Conservation (phyloP, 1,140 invertebrate genomes). For the Trissolcus basalis region DNA sequence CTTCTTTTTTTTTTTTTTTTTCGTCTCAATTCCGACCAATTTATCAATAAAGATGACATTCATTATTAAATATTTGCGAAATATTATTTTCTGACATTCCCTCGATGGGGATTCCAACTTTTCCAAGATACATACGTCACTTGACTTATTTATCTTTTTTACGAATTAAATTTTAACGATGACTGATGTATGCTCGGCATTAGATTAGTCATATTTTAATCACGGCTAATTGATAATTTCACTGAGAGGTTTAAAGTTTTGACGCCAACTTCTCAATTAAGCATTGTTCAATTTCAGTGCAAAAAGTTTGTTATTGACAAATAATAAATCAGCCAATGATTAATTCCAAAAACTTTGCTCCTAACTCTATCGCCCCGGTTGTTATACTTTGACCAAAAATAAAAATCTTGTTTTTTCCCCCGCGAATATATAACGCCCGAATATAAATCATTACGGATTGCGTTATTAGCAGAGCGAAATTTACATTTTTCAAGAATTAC, state of each 20-base stretch:
- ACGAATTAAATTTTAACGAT: constrained; percentile 28
- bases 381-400: no score
- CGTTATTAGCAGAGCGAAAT: background rate
- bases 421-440: no score
- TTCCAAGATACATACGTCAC: no score
- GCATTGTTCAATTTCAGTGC: background rate
- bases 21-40: background rate
- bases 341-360: no score
- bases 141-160: no score
- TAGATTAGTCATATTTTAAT: constrained; percentile 6
- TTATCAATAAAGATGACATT: background rate
- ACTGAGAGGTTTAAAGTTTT: constrained; percentile 16
- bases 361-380: no score
- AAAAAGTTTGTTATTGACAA: background rate
- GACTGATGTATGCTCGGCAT: constrained; percentile 8
- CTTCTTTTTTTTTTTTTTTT: background rate
- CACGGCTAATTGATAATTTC: constrained; percentile 25
- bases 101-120: no score
- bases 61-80: background rate
- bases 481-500: constrained; percentile 5
- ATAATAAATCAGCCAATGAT: no score
- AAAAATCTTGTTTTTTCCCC: no score
- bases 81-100: no score
- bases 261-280: constrained; percentile 1
- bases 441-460: no score